Evolutionary conservation across 1,140 invertebrate genomes (phyloP), one percentile per base, ranked within the genome.

Genomic region (Orchesella cincta): DNA sequence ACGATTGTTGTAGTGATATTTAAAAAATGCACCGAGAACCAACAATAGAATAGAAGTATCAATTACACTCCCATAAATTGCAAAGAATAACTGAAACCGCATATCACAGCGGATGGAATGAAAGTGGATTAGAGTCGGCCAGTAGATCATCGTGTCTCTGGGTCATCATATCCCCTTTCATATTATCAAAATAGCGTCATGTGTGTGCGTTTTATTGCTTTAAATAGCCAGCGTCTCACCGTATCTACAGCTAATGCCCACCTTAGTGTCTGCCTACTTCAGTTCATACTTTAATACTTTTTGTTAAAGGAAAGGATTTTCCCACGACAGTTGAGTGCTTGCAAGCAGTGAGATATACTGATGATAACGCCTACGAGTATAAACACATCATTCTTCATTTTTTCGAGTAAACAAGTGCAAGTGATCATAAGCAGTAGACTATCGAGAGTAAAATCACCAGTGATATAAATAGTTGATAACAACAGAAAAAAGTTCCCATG

Each of bases 81-180:
- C 26, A 33, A 71, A 71, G 67, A 71, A 29, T 28, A 71, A 28
- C 18, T 16, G 31, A 36, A 71, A 71, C n/a, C n/a, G n/a, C n/a
- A n/a, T n/a, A n/a, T n/a, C n/a, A n/a, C n/a, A n/a, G 28, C 34
- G 67, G 67, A 36, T 36, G 67, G 34, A 71, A 71, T 33, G 67
- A 71, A 36, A 71, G 52, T 57, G 52, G 52, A 57, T 14, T 18
- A 26, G 8, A 57, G 52, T 57, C 52, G 23, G 52, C 52, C 23
- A n/a, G 52, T 57, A 57, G 52, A 57, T 57, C 52, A 57, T 26
- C 3, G 14, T 14, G 52, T 57, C 52, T 57, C 52, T 57, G 23
- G 52, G 52, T 57, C 52, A 57, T 14, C 52, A 57, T 57, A 57
- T 57, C 52, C 52, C 52, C 52, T 46, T 46, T 46, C 18, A 46